A percentile compares a stretch with the other conserved stretches of the same genome.
Conservation (phyloP, 2,113 vertebrate species). For the Origma solitaria region DNA sequence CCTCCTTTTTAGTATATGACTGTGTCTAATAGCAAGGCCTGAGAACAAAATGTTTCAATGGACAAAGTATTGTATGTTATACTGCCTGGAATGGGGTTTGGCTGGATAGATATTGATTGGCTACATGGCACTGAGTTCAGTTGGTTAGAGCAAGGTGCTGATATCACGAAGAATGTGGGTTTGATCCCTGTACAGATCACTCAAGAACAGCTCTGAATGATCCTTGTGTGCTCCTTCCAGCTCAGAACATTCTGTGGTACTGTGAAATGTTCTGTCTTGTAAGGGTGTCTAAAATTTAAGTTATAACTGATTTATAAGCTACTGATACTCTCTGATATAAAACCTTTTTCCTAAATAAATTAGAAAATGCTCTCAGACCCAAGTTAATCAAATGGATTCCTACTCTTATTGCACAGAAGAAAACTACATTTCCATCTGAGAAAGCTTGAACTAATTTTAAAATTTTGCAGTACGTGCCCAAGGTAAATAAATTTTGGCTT, state of each 20-base stretch:
- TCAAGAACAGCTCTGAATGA: not conserved
- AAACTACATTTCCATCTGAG: not conserved
- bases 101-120: not conserved
- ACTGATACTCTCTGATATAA: not conserved
- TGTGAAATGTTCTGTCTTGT: not conserved
- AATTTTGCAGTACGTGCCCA: not conserved
- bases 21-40: not conserved
- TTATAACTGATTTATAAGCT: not conserved
- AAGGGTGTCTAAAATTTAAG: not conserved
- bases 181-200: not conserved
- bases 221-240: not conserved
- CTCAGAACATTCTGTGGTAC: not conserved
- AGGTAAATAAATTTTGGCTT: not conserved
- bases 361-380: not conserved
- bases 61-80: not conserved
- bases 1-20: not conserved
- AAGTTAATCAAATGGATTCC: not conserved
- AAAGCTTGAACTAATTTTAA: not conserved
- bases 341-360: not conserved
- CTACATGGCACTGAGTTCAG: not conserved
- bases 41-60: not conserved
- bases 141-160: not conserved
- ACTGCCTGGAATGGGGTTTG: not conserved
- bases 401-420: not conserved
- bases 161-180: too few species aligned